Evolutionary conservation across 1,140 invertebrate species (phyloP), one percentile per base, ranked within the genome.

Genomic region (Pissodes strobi): DNA sequence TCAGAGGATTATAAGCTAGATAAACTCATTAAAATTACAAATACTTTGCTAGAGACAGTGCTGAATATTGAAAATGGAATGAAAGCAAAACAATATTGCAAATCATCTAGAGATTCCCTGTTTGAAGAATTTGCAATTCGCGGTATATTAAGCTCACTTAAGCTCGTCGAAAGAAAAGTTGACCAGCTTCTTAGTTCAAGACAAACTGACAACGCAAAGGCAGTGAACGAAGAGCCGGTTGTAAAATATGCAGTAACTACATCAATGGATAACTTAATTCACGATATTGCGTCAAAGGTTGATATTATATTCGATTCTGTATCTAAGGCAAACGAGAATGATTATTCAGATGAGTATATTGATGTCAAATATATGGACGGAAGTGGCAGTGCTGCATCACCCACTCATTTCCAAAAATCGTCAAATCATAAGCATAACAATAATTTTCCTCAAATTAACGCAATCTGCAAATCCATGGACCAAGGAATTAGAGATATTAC

Each of bases 141-240:
- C 23, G 79, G 78, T n/a, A 72, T 79, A 6, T 59, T 79, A n/a
- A 75, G 71, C 49, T 75, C 78, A 0, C 57, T 79, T 1, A 79
- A 76, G 59, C 57, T 67, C 17, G 69, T 79, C 27, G 78, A 79
- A 68, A 67, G 68, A 27, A 77, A 78, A 64, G 55, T 78, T 17
- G 75, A 77, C 67, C 57, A 67, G 17, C 56, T 68, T 9, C 17
- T 67, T 12, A 39, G 62, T 13, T 41, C 46, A 1, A 58, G 57
- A 46, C 64, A 66, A 64, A 69, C 53, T 46, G 15, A 48, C 9
- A 17, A n/a, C 9, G 30, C 27, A 3, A 62, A 46, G 43, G 38
- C 23, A 21, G 39, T 19, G 1, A 19, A 15, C 4, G 53, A 63
- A 18, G 60, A 71, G 25, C 25, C 72, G 6, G 27, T 66, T 0